Conservation (phyloP, 2,888 invertebrate species). For the Oxytorus armatus region DNA sequence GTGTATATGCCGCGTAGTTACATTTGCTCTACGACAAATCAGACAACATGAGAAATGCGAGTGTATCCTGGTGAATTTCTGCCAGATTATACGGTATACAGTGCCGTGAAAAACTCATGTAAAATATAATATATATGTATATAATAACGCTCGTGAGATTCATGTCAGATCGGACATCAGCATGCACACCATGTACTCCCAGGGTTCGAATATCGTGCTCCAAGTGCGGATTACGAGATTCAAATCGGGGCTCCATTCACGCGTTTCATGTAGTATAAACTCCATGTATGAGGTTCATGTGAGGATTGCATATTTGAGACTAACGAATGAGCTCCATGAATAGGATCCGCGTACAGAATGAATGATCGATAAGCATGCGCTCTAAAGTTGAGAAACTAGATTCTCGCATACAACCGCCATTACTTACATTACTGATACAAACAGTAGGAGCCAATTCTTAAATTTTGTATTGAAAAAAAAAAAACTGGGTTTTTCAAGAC, state of each 20-base stretch:
- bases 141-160: slow-evolving; percentile 1
- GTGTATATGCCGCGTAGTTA: slow-evolving; percentile 14
- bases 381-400: neutral
- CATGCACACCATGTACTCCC: neutral
- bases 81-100: neutral
- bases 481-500: no score
- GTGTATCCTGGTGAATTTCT: slow-evolving; percentile 19
- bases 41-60: slow-evolving; percentile 26
- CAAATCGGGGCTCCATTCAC: neutral
- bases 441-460: no score
- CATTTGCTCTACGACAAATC: slow-evolving; percentile 26
- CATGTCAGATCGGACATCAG: neutral
- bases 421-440: no score
- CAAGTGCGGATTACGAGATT: neutral
- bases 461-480: no score
- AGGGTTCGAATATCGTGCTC: neutral
- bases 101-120: slow-evolving; percentile 1
- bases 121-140: slow-evolving; percentile 4
- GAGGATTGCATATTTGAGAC: neutral
- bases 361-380: neutral
- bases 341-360: neutral
- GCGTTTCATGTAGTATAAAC: neutral
- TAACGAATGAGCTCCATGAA: neutral
- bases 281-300: neutral
- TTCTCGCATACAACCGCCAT: no score